Evolutionary conservation across 2,113 vertebrate genomes (phyloP).

Genomic region (Progne subis): DNA sequence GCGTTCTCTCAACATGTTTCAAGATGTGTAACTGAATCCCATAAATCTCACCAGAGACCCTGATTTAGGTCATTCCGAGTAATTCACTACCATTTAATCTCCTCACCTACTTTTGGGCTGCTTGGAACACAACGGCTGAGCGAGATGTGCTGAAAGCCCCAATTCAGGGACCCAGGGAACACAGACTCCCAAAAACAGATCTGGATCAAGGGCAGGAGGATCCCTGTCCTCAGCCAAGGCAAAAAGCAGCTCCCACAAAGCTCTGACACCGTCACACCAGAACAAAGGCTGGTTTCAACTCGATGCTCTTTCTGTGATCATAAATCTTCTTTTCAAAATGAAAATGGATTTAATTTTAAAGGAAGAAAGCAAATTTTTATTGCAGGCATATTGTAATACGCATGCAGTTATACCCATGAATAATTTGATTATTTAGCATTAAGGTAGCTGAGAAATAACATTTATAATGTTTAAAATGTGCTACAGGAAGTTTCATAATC

Average conservation of each 20-base stretch:
- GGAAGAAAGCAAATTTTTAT: neutral
- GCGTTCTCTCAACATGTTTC: neutral
- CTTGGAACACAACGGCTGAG: neutral
- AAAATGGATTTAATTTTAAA: neutral
- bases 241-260: neutral
- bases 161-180: neutral
- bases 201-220: neutral
- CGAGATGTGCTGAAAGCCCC: neutral
- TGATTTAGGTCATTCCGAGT: neutral
- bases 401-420: neutral
- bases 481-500: neutral
- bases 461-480: neutral
- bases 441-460: neutral
- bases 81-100: neutral
- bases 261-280: accelerated
- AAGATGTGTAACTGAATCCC: neutral
- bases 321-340: neutral
- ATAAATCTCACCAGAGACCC: neutral
- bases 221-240: neutral
- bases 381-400: neutral
- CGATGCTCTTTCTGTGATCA: neutral
- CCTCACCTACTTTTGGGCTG: neutral
- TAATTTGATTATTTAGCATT: neutral
- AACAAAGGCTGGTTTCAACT: neutral
- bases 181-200: neutral